phyloP scores from a whole-genome alignment of 2,113 vertebrate genomes.

The Pelodiscus sinensis region DNA sequence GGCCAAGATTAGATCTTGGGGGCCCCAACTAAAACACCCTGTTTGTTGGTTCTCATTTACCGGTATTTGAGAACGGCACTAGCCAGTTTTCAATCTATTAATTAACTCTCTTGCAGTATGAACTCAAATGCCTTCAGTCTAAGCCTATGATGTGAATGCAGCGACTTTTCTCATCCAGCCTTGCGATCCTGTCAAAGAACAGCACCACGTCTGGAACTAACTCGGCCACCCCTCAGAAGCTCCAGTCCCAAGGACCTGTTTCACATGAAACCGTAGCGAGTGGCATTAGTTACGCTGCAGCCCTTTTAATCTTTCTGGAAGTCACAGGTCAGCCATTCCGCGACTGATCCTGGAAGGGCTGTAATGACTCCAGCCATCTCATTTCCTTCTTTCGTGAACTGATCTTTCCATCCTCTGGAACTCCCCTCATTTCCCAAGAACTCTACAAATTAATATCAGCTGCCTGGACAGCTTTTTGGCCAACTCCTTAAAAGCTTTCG shows the following conservation, averaged over 20 bases:
- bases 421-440: not conserved
- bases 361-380: not conserved
- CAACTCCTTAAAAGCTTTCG: not conserved
- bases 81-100: constrained; percentile 17
- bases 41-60: not conserved
- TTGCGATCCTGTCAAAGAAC: not conserved
- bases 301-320: not conserved
- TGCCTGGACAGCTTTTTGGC: not conserved
- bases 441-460: not conserved
- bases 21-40: not conserved
- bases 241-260: not conserved
- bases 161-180: not conserved
- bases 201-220: not conserved
- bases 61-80: not conserved
- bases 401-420: not conserved
- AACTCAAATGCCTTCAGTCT: not conserved
- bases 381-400: not conserved
- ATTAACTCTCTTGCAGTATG: not conserved
- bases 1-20: not conserved
- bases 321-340: not conserved
- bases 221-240: too few species aligned
- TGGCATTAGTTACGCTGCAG: not conserved
- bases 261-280: not conserved
- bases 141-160: not conserved
- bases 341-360: not conserved